phyloP scores from a whole-genome alignment of 1,140 invertebrate species.

The Hyles euphorbiae region DNA sequence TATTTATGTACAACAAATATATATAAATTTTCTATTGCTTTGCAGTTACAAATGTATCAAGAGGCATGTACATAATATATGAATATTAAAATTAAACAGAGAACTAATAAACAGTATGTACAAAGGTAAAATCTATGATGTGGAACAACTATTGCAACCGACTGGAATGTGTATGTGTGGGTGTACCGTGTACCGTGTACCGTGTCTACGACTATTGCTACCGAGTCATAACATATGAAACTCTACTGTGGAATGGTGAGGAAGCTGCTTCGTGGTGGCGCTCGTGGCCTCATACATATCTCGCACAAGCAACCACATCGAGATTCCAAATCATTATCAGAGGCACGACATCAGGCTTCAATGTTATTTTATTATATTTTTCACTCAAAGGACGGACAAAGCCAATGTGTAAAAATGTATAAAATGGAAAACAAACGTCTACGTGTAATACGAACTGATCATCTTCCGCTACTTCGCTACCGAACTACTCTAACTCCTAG shows the following conservation, averaged over 20 bases:
- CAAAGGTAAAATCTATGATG: background rate
- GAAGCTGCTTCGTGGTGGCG: background rate
- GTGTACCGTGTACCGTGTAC: too few relatives aligned
- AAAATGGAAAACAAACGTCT: background rate
- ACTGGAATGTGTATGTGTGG: constrained; percentile 31
- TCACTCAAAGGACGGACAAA: constrained; percentile 61
- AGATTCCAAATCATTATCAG: constrained; percentile 51
- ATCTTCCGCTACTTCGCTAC: too few relatives aligned
- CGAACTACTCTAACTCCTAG: too few relatives aligned
- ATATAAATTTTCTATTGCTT: constrained; percentile 27
- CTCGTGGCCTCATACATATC: constrained; percentile 6
- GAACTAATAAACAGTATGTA: background rate
- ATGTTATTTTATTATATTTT: constrained; percentile 33
- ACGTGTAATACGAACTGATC: too few relatives aligned
- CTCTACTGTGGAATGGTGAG: constrained; percentile 21
- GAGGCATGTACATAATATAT: constrained; percentile 3
- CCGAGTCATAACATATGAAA: constrained; percentile 14
- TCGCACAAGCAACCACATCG: constrained; percentile 39
- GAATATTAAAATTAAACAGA: constrained; percentile 1
- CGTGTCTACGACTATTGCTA: constrained; percentile 9
- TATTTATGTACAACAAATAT: constrained; percentile 13
- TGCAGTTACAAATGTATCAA: constrained; percentile 9
- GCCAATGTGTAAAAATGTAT: constrained; percentile 6
- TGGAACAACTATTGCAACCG: constrained; percentile 30
- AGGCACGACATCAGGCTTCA: constrained; percentile 68